Percentiles rank a stretch among this genome's conserved stretches.
Evolutionary conservation across 1,140 invertebrate species (phyloP).

Genomic region (Pachyrhynchus sulphureomaculatus): DNA sequence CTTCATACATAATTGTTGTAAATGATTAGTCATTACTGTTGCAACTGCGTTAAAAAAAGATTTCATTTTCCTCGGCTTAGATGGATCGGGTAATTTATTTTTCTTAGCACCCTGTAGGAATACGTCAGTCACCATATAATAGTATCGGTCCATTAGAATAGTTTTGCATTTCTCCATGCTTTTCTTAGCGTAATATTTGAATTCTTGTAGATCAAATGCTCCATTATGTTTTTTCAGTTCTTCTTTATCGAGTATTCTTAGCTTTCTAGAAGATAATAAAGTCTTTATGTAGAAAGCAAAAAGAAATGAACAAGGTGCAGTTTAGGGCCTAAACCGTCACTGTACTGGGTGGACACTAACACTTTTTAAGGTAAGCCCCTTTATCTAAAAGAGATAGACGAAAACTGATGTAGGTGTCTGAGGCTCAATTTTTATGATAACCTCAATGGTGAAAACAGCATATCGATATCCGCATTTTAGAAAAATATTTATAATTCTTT

Average conservation of each 20-base stretch:
- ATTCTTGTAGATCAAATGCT: constrained; percentile 64
- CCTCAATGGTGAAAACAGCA: no score
- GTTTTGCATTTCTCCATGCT: constrained; percentile 61
- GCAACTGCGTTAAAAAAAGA: constrained; percentile 84
- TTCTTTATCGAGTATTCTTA: constrained; percentile 53
- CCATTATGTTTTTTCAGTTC: constrained; percentile 56
- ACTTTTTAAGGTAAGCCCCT: no score
- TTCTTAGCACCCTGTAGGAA: constrained; percentile 70
- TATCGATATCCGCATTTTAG: no score
- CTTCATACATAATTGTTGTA: constrained; percentile 76
- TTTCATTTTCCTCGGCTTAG: constrained; percentile 64
- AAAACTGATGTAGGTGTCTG: no score
- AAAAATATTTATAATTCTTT: no score
- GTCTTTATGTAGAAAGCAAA: no score
- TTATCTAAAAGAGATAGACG: no score
- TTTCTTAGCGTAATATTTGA: constrained; percentile 57
- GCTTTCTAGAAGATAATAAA: constrained; percentile 49
- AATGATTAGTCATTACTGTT: constrained; percentile 81
- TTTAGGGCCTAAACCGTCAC: no score
- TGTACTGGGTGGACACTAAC: no score
- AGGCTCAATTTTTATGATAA: no score
- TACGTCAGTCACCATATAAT: constrained; percentile 63
- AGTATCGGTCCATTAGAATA: constrained; percentile 62
- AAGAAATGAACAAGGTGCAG: no score
- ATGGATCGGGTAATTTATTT: constrained; percentile 70